A percentile compares a stretch with the other conserved stretches of the same genome.
Evolutionary conservation across 2,113 vertebrate species (phyloP).

Genomic region (Thalassarche chlororhynchos): DNA sequence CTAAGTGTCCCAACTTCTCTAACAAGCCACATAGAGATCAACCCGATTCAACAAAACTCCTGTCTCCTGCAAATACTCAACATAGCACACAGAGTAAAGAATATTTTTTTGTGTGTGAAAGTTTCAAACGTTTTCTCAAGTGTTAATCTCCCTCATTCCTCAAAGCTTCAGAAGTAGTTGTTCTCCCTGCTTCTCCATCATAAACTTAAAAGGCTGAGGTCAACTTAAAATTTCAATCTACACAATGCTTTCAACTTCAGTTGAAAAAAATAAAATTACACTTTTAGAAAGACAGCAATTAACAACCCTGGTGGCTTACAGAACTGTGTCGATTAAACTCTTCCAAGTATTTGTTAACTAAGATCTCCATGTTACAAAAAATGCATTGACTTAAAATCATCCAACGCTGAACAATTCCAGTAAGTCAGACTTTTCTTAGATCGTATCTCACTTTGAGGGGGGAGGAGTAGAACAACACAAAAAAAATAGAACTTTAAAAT

Average conservation of each 20-base stretch:
- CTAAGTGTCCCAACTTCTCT: background rate
- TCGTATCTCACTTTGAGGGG: background rate
- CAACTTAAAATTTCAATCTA: background rate
- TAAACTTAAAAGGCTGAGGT: background rate
- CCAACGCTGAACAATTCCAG: background rate
- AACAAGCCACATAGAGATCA: background rate
- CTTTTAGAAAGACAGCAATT: background rate
- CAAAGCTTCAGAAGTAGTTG: background rate
- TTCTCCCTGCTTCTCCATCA: background rate
- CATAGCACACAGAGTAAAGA: background rate
- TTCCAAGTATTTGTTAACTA: background rate
- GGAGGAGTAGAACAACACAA: background rate
- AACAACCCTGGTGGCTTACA: background rate
- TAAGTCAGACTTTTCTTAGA: background rate
- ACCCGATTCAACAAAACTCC: background rate
- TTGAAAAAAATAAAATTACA: background rate
- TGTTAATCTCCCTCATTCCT: background rate
- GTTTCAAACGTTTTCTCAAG: background rate
- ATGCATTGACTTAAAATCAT: background rate
- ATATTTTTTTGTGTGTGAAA: fast-evolving
- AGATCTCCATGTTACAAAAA: background rate
- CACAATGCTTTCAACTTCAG: background rate
- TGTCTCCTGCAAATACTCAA: background rate
- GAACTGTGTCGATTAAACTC: background rate
- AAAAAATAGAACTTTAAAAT: background rate